Percentiles rank a stretch among this genome's conserved stretches.
Conservation (phyloP, 2,113 vertebrate genomes). For the Eublepharis macularius region DNA sequence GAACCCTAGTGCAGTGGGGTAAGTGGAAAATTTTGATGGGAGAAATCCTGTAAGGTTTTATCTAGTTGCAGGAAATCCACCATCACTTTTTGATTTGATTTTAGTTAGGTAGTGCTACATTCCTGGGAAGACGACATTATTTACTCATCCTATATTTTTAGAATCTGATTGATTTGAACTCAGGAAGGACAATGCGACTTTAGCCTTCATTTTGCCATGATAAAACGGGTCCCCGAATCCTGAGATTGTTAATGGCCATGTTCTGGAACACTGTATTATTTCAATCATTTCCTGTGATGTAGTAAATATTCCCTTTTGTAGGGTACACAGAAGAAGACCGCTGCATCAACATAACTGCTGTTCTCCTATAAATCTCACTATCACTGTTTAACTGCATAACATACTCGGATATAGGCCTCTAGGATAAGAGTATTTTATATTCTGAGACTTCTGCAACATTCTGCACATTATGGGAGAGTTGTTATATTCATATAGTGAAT, state of each 20-base stretch:
- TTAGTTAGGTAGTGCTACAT: too few relatives aligned
- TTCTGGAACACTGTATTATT: not conserved
- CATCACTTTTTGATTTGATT: too few relatives aligned
- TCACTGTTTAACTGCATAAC: not conserved
- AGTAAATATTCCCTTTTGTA: not conserved
- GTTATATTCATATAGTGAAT: not conserved
- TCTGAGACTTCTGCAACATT: not conserved
- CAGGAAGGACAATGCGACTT: not conserved
- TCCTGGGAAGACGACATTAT: too few relatives aligned
- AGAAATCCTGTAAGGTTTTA: too few relatives aligned
- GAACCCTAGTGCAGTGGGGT: too few relatives aligned
- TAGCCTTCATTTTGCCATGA: not conserved
- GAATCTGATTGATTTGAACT: too few relatives aligned
- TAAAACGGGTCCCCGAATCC: not conserved
- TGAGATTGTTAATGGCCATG: not conserved
- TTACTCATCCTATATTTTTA: too few relatives aligned
- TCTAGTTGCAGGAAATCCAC: too few relatives aligned
- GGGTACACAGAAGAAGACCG: not conserved
- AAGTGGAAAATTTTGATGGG: too few relatives aligned
- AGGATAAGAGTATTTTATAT: not conserved
- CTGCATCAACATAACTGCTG: not conserved
- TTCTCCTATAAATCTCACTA: not conserved
- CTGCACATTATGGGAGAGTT: not conserved
- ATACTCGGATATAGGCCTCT: not conserved
- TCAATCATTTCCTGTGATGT: not conserved